Base-by-base conservation (phyloP, 2,113 vertebrate species). In the Takifugu flavidus region DNA sequence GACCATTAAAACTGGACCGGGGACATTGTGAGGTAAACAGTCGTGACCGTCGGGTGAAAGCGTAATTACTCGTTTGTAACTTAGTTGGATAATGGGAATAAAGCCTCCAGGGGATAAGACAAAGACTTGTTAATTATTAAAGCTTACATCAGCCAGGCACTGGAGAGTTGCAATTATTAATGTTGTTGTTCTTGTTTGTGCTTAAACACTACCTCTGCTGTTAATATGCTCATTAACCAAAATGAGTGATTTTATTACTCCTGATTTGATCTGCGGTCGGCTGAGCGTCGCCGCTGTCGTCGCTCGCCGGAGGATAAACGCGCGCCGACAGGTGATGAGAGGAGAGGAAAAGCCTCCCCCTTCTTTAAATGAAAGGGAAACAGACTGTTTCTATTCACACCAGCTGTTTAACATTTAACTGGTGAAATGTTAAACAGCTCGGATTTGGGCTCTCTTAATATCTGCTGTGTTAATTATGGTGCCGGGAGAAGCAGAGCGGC, bases 61-160 rank as follows among this genome's bases (percentile, higher is more conserved):
- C 75, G 85, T 87, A 88, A 91, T 92, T 89, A 92, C 88, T 86
- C 83, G 84, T 89, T 90, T 88, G 87, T 89, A 91, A 91, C 89
- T 90, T 86, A 83, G 87, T 88, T 88, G 85, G 86, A 90, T 91
- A 91, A 91, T 89, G 90, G 85, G 86, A 90, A 77, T 67, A 78
- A 60, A 81, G 83, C 88, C 91, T 89, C 89, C 44, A 62, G 89
- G 91, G 90, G 80, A 86, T 84, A 82, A 91, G 88, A 90, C 88
- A 90, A 87, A 87, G 91, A 89, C 89, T 88, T 90, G 90, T 92
- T 92, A 90, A 91, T 91, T 91, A 92, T 92, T 92, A 91, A 92
- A 89, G 89, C 89, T 92, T 90, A 89, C 90, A 91, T 91, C 90
- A 91, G 89, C 87, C 85, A 79, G 87, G 89, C 86, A 87, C 90